Percentiles rank a stretch among this genome's conserved stretches.
Evolutionary conservation across 2,797 vertebrate genomes (phyloP).

Genomic region (Gymnoscopelus microlampas): DNA sequence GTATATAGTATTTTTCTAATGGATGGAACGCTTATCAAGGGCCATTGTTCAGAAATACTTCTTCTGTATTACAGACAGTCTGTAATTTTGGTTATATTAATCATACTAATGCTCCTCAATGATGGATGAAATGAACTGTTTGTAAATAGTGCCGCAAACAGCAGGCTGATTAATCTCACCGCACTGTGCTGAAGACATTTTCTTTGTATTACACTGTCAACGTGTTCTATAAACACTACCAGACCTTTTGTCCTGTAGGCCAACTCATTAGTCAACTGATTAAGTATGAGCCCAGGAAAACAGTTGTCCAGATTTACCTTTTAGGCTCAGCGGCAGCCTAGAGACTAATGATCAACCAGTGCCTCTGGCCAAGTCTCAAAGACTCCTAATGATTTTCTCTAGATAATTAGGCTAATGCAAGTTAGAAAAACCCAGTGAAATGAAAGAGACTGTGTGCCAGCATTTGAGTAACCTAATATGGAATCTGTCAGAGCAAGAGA

Average conservation of each 20-base stretch:
- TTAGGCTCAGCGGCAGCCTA: conserved; percentile 44
- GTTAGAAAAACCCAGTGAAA: conserved; percentile 29
- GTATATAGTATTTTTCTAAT: neutral
- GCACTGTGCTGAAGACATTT: conserved; percentile 14
- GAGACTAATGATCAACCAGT: conserved; percentile 60
- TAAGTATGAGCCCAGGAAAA: conserved; percentile 49
- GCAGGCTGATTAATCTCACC: conserved; percentile 35
- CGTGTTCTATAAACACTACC: conserved; percentile 43
- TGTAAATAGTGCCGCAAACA: conserved; percentile 19
- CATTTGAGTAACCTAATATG: conserved; percentile 11
- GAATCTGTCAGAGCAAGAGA: neutral
- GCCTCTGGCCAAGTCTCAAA: conserved; percentile 24
- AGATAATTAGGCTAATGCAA: conserved; percentile 49
- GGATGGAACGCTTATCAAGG: neutral
- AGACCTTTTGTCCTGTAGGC: conserved; percentile 49
- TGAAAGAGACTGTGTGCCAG: conserved; percentile 19
- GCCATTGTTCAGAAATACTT: neutral
- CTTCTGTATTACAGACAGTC: neutral
- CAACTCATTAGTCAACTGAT: conserved; percentile 65
- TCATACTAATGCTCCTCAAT: conserved; percentile 13
- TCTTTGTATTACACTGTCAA: conserved; percentile 34
- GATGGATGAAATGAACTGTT: conserved; percentile 32
- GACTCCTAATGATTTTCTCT: conserved; percentile 34
- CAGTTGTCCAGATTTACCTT: conserved; percentile 62
- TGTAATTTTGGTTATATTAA: neutral